Base-by-base conservation (phyloP, 2,888 invertebrate genomes). In the Habrosyne pyritoides region DNA sequence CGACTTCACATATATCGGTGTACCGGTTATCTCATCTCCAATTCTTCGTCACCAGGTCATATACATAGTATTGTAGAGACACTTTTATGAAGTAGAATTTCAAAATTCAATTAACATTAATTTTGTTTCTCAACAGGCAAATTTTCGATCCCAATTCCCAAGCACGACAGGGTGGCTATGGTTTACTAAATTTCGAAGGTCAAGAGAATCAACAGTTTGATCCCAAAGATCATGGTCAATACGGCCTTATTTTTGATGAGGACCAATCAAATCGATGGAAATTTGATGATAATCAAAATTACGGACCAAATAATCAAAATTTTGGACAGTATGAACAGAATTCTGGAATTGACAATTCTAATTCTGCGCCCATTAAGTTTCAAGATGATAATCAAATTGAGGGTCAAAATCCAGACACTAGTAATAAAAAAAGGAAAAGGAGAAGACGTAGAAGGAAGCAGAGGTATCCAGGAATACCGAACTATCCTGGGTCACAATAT, bases 381-480 rank as follows among this genome's bases (percentile, higher is more conserved):
- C 62, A 68, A 63, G 71, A 78, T 53, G 69, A 77, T 24, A 73
- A 72, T 52, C 64, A 49, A 48, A 59, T 66, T 26, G 63, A 66
- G 24, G 55, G 47, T 28, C 66, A 66, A 10, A 14, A 56, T 33
- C 57, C 58, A 42, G 56, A 56, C 22, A 50, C 55, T 30, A 53
- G 56, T 12, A 42, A 52, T 0, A 68, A 73, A 50, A 77, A 77
- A 42, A 81, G 72, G 51, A 84, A 71, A 58, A 74, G 76, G 57
- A 75, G 76, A 42, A 75, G 78, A 33, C 77, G 81, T 4, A 75
- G 82, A 49, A 71, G 77, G 33, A 80, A 67, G 56, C 76, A 73
- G 1, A 75, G 69, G 28, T 66, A 67, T 58, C 71, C 66, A 53
- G 48, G 6, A 4, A 21, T 56, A 47, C 33, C 21, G 14, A 18